A percentile compares a stretch with the other conserved stretches of the same genome.
Evolutionary conservation across 1,140 invertebrate genomes (phyloP).

Genomic region (Drosophila parabipectinata): DNA sequence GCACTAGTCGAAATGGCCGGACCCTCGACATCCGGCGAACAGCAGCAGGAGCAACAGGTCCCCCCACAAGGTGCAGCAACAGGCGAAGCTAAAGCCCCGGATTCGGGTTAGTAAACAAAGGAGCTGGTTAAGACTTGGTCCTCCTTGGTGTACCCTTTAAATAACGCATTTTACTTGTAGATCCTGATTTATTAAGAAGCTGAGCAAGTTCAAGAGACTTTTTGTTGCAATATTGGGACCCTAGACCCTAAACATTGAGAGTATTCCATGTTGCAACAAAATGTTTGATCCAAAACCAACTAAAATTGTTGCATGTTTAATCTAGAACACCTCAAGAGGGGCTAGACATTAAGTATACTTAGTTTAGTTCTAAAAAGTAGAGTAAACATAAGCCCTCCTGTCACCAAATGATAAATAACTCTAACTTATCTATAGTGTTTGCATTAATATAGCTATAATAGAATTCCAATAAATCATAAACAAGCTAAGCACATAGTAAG

Average conservation of each 20-base stretch:
- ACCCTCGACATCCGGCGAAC: constrained; percentile 15
- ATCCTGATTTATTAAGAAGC: too few species aligned
- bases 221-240: too few species aligned
- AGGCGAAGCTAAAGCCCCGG: neutral
- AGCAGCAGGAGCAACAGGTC: neutral
- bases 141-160: neutral
- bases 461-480: neutral
- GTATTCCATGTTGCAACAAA: neutral
- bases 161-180: too few species aligned
- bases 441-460: neutral
- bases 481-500: neutral
- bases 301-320: too few species aligned
- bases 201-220: too few species aligned
- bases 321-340: neutral
- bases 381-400: neutral
- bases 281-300: neutral
- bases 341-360: neutral
- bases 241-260: too few species aligned
- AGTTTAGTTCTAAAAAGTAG: neutral
- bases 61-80: neutral
- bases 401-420: neutral
- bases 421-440: neutral
- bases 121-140: too few species aligned
- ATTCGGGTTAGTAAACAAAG: constrained; percentile 3
- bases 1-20: neutral